Percentiles rank a stretch among this genome's conserved stretches.
These are phyloP conservation scores for Dendronephthya gigantea DNA, from an alignment of 64 coral and sea anemone species.

Conservation along the genomic window DNA sequence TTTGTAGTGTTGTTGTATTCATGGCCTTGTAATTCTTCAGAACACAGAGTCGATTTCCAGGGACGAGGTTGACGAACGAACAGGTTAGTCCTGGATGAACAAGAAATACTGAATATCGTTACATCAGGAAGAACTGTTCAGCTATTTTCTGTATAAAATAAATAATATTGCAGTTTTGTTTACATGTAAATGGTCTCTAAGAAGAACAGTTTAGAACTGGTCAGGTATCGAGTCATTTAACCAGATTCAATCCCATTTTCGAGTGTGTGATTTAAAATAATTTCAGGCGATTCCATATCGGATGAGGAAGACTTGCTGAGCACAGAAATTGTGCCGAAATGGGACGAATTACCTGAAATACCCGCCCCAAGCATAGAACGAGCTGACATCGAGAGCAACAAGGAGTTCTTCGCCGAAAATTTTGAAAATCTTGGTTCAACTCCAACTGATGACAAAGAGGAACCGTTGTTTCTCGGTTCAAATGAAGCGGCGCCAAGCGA, in stretches of 20 bases:
- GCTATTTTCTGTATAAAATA: too few relatives aligned
- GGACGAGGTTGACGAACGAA: background rate
- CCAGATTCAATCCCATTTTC: too few relatives aligned
- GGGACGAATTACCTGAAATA: background rate
- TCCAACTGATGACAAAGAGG: background rate
- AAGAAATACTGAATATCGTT: too few relatives aligned
- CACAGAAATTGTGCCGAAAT: background rate
- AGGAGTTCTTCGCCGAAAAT: background rate
- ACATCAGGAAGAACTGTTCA: too few relatives aligned
- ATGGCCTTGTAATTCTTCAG: background rate
- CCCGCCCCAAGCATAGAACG: background rate
- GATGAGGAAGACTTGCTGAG: background rate
- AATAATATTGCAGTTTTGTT: too few relatives aligned
- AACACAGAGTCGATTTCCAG: background rate
- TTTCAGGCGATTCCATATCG: background rate
- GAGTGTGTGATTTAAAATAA: too few relatives aligned
- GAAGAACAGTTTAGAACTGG: too few relatives aligned
- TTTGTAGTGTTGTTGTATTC: background rate
- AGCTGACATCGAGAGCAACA: background rate
- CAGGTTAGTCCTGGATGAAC: too few relatives aligned
- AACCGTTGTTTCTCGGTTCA: background rate
- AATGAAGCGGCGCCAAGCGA: background rate
- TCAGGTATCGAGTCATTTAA: too few relatives aligned
- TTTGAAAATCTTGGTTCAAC: background rate
- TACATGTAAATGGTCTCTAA: too few relatives aligned